Evolutionary conservation across 2,888 invertebrate species (phyloP).

Genomic region (Leptopilina syphax): DNA sequence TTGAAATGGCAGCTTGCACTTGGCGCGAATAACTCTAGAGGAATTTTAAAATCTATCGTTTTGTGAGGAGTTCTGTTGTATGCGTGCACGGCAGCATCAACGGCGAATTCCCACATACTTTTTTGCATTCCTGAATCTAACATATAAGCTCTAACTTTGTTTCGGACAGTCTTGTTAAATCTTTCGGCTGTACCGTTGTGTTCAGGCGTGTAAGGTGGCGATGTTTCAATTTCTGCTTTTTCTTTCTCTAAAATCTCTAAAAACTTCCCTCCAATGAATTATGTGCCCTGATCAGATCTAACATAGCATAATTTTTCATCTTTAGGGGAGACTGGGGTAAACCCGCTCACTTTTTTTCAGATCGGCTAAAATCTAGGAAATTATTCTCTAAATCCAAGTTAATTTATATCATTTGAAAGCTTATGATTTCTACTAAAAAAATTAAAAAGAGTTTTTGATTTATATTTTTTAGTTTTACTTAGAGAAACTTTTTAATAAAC

Average conservation of each 20-base stretch:
- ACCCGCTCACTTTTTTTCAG: too few species aligned
- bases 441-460: too few species aligned
- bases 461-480: too few species aligned
- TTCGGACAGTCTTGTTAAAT: conserved; percentile 33
- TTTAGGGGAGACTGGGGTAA: too few species aligned
- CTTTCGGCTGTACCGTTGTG: conserved; percentile 44
- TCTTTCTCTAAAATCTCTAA: conserved; percentile 44
- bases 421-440: too few species aligned
- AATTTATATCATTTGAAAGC: too few species aligned
- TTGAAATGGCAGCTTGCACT: background rate
- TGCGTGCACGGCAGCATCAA: conserved; percentile 49
- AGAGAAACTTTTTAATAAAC: too few species aligned
- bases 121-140: conserved; percentile 34
- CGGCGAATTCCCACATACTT: conserved; percentile 53
- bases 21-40: conserved; percentile 37
- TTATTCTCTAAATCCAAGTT: too few species aligned
- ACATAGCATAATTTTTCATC: conserved; percentile 55
- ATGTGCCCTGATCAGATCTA: conserved; percentile 52
- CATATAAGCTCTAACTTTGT: conserved; percentile 24
- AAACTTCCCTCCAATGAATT: conserved; percentile 45
- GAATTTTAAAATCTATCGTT: conserved; percentile 43
- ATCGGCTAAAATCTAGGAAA: too few species aligned
- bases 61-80: conserved; percentile 44
- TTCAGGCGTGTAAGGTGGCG: conserved; percentile 44
- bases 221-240: conserved; percentile 32